phyloP scores from a whole-genome alignment of 64 coral and sea anemone genomes.

The Stichodactyla mertensii region DNA sequence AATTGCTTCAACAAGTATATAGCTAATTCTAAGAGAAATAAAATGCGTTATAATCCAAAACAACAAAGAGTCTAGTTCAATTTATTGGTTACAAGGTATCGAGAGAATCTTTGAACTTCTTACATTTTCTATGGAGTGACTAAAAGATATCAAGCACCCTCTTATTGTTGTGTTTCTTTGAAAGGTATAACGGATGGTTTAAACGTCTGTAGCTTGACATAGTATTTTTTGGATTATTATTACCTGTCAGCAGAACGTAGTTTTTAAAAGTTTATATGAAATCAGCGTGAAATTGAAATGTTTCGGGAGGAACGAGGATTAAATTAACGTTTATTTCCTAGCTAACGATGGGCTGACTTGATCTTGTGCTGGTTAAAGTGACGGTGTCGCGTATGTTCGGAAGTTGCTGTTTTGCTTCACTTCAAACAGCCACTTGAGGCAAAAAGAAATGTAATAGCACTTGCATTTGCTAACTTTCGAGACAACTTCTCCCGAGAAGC shows the following conservation, averaged over 20 bases:
- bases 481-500: slow-evolving; percentile 20
- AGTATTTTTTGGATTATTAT: background rate
- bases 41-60: background rate
- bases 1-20: slow-evolving; percentile 16
- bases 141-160: slow-evolving; percentile 9
- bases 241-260: background rate
- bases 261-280: background rate
- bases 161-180: slow-evolving; percentile 2
- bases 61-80: background rate
- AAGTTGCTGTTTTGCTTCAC: background rate
- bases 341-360: background rate
- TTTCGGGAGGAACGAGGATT: background rate
- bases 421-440: slow-evolving; percentile 20
- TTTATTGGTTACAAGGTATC: background rate
- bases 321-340: no score
- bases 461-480: slow-evolving; percentile 29
- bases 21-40: background rate
- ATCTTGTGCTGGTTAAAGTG: background rate
- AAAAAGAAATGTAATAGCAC: slow-evolving; percentile 12
- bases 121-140: background rate
- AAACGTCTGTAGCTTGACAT: background rate
- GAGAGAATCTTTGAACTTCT: background rate
- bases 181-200: slow-evolving; percentile 3
- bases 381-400: background rate
- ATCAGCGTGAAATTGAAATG: slow-evolving; percentile 5